Conservation (phyloP, 2,888 invertebrate species). For the Ectropis crepuscularia region DNA sequence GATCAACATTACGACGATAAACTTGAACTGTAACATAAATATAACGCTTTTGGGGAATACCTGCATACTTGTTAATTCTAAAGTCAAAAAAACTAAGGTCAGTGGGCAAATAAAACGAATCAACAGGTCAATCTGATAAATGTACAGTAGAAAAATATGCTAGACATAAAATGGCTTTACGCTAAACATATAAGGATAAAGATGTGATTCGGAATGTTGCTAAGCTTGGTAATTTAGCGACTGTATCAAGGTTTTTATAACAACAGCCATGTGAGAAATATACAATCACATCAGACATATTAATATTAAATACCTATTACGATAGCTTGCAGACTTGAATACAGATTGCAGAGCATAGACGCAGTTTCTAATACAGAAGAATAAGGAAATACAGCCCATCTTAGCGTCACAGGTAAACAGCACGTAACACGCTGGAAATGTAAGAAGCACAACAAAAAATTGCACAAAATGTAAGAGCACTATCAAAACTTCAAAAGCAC, state of each 20-base stretch:
- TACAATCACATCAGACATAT: background rate
- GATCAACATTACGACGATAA: conserved; percentile 4
- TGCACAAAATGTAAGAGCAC: too few species aligned
- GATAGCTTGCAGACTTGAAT: conserved; percentile 14
- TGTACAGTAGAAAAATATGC: too few species aligned
- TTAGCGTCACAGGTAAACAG: conserved; percentile 4
- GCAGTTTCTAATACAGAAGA: background rate
- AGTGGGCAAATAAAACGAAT: too few species aligned
- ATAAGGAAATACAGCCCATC: background rate
- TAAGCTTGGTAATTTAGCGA: background rate
- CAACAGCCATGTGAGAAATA: background rate
- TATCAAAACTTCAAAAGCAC: too few species aligned
- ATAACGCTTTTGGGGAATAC: background rate
- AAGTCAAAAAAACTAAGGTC: background rate
- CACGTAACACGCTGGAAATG: background rate
- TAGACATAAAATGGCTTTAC: too few species aligned
- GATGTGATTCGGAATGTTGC: too few species aligned
- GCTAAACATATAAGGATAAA: too few species aligned
- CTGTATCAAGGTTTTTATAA: background rate
- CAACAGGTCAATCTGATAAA: too few species aligned
- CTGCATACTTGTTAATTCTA: background rate
- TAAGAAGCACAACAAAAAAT: background rate
- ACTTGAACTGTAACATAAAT: conserved; percentile 6
- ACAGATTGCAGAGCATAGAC: background rate
- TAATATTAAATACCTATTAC: background rate